phyloP scores from a whole-genome alignment of 2,888 invertebrate genomes.

The Conops quadrifasciatus region DNA sequence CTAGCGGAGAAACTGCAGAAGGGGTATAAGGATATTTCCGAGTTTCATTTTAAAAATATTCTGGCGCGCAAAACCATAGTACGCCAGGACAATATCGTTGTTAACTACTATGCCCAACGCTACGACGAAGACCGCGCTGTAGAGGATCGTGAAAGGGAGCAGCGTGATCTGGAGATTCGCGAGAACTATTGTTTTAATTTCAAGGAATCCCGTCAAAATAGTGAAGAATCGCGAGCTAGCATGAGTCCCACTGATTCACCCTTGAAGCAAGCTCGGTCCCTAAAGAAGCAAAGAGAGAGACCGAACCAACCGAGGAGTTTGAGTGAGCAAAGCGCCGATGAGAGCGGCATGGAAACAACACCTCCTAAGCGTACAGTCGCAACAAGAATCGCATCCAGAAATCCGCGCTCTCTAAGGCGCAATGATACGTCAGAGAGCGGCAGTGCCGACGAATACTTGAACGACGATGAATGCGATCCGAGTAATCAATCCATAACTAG shows the following conservation, averaged over 20 bases:
- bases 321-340: conserved; percentile 51
- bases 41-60: conserved; percentile 59
- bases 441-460: conserved; percentile 39
- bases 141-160: conserved; percentile 50
- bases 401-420: conserved; percentile 41
- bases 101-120: conserved; percentile 56
- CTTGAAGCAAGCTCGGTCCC: not conserved
- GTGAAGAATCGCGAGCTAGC: conserved; percentile 43
- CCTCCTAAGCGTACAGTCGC: conserved; percentile 49
- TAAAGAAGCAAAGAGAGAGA: not conserved
- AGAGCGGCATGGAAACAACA: conserved; percentile 55
- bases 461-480: conserved; percentile 19
- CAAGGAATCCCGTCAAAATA: conserved; percentile 50
- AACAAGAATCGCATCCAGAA: conserved; percentile 50
- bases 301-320: conserved; percentile 36
- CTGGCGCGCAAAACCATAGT: conserved; percentile 59
- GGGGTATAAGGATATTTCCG: conserved; percentile 60
- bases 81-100: conserved; percentile 56
- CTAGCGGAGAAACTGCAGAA: conserved; percentile 56
- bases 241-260: conserved; percentile 45
- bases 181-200: conserved; percentile 58
- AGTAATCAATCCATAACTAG: conserved; percentile 34
- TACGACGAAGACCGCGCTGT: conserved; percentile 54
- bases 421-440: conserved; percentile 43
- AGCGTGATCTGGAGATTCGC: conserved; percentile 50